Evolutionary conservation across 2,888 invertebrate species (phyloP), one percentile per base, ranked within the genome.

Genomic region (Andrena bucephala): DNA sequence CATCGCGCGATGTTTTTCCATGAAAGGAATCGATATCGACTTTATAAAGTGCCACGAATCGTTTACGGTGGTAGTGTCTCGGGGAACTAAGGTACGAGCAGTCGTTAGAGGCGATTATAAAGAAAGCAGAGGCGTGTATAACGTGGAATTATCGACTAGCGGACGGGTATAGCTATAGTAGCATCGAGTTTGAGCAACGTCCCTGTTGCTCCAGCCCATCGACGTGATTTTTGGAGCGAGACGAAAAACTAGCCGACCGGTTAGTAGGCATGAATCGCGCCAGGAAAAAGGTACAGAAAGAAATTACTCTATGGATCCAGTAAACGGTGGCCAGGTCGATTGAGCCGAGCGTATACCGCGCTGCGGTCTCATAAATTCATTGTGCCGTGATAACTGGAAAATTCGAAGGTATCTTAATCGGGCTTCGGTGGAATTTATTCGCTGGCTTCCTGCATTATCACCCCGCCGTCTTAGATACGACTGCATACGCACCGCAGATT

Each of bases 211-310:
- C 24, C 63, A 54, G 65, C 60, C 42, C 71, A 73, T 77, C 72
- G 83, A 57, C 74, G 77, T 81, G 87, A 83, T 89, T 89, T 89
- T 89, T 84, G 88, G 88, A 89, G 86, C 87, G 90, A 72, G 75
- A 86, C 85, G 83, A 81, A 82, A 89, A 89, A 79, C 71, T 84
- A 74, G 72, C 65, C 54, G 69, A 74, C 83, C 77, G 83, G 83
- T 83, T 78, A 69, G 33, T 1, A 62, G 74, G 67, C 65, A 62
- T 54, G 69, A 69, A 75, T 77, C 73, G 62, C 50, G 42, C 8
- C 36, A 48, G 48, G 72, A 33, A 54, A 29, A 72, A 24, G 29
- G 60, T 24, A 7, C 57, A 27, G 13, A 63, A 76, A 31, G 57
- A 62, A 65, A 68, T 50, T 31, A 54, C 24, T 54, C 54, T 27